Evolutionary conservation across 1,140 invertebrate genomes (phyloP), one percentile per base, ranked within the genome.

Genomic region (Pectinophora gossypiella): DNA sequence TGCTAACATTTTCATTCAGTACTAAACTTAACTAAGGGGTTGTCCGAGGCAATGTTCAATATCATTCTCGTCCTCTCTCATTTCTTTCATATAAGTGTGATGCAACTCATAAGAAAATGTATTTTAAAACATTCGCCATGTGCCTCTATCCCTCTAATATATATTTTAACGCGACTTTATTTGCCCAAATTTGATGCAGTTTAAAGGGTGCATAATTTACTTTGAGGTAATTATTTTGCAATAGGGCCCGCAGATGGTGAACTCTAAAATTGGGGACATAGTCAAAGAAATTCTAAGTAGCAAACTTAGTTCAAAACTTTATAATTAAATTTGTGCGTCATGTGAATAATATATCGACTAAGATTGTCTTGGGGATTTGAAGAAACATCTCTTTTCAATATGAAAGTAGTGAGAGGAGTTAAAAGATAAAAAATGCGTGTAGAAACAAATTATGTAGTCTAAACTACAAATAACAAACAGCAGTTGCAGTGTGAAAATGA

Each of bases 151-250:
- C 68, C 66, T 59, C 61, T 67, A 68, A 64, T 64, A 68, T 69
- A 72, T 67, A 74, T 76, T 76, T 79, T 71, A 75, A 79, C 58
- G 52, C 47, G 59, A 66, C 64, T 80, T 66, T 82, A 80, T 83
- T 80, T 76, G 75, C 61, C 60, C 61, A 76, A 86, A 86, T 85
- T 81, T 69, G 64, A 76, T 76, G 74, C 72, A 77, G 57, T 80
- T 74, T 72, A 79, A 80, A 79, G 83, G 83, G 83, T 87, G 83
- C 83, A 87, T 87, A 85, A 84, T 71, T 85, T 84, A 78, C 79
- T 79, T 75, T 76, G 50, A 59, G 70, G 68, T 84, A 85, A 85
- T 87, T 87, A 87, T 85, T 75, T 82, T 75, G 70, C 71, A 76
- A 82, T 87, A 76, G 76, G 69, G 73, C 70, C 64, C 73, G 65